These are phyloP conservation scores for Caenorhabditis sp. DNA, from an alignment of 2,888 invertebrate genomes.

Conservation along the genomic window DNA sequence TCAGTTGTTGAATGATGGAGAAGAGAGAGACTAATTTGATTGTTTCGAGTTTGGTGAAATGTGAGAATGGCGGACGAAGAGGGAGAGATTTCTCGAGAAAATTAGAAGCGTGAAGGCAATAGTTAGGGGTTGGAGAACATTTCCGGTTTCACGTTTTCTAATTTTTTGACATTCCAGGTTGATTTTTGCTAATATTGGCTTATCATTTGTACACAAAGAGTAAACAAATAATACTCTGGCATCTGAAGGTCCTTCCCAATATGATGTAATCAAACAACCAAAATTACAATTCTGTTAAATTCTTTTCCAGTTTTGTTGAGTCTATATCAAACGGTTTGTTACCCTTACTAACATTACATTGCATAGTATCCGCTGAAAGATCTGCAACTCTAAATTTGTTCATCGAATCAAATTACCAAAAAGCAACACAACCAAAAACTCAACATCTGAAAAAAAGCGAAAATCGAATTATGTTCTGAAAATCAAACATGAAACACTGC, in stretches of 20 bases:
- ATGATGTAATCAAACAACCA: too few relatives aligned
- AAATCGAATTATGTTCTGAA: not conserved
- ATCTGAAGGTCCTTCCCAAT: too few relatives aligned
- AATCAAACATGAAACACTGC: not conserved
- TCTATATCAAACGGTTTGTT: too few relatives aligned
- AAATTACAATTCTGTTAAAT: too few relatives aligned
- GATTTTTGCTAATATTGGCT: too few relatives aligned
- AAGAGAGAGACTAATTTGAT: constrained; percentile 38
- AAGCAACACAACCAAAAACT: not conserved
- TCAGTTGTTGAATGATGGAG: constrained; percentile 32
- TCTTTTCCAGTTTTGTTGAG: too few relatives aligned
- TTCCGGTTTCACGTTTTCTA: not conserved
- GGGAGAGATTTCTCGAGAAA: not conserved
- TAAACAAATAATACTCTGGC: too few relatives aligned
- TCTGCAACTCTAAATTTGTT: not conserved
- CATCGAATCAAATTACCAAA: not conserved
- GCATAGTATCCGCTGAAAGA: not conserved
- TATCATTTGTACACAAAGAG: too few relatives aligned
- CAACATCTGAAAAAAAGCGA: constrained; percentile 1
- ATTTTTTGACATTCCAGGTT: too few relatives aligned
- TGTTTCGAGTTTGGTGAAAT: constrained; percentile 3
- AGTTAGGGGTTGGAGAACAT: not conserved
- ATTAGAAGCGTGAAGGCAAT: not conserved
- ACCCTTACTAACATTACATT: too few relatives aligned
- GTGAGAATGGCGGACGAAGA: not conserved